Evolutionary conservation across 2,888 invertebrate species (phyloP), one percentile per base, ranked within the genome.

Genomic region (Diarsia rubi): DNA sequence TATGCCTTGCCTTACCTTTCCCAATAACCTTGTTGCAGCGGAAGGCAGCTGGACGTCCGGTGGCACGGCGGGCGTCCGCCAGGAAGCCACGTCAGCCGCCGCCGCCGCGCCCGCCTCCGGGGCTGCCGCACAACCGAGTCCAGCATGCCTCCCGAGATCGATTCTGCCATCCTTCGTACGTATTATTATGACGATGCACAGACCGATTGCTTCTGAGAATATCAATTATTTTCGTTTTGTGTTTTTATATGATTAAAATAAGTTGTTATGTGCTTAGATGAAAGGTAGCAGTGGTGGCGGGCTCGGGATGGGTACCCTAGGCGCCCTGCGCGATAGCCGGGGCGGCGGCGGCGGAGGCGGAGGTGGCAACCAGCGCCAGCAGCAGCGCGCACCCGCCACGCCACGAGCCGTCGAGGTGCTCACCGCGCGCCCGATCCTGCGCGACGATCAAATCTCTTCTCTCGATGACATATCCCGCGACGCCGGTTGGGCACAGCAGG

Each of bases 1-100:
- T 45, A 31, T 37, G 24, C 63, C 49, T 44, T 82, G 81, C 82
- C 47, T 81, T 85, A 82, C 85, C 82, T 82, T 81, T 57, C 11
- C 31, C 31, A 67, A 31, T 82, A 52, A 60, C 37, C 11, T 74
- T 86, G 71, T 80, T 73, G 59, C 82, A 98, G 97, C 98, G 93
- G 98, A 98, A 97, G 98, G 98, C 97, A 98, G 98, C 92, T 98
- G 98, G 98, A 98, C 98, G 95, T 98, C 97, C 97, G 98, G 98
- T 97, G 98, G 98, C 91, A 97, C 97, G 87, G 89, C 97, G 90
- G 97, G 97, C 91, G 97, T 95, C 90, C 96, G 97, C 91, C 95
- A 95, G 93, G 96, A 97, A 94, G 94, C 92, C 95, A 93, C 93
- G 93, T 63, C 86, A 31, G 95, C 97, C 91, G 95, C 92, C 95